Evolutionary conservation across 2,888 invertebrate species (phyloP).

Genomic region (Cinara cedri): DNA sequence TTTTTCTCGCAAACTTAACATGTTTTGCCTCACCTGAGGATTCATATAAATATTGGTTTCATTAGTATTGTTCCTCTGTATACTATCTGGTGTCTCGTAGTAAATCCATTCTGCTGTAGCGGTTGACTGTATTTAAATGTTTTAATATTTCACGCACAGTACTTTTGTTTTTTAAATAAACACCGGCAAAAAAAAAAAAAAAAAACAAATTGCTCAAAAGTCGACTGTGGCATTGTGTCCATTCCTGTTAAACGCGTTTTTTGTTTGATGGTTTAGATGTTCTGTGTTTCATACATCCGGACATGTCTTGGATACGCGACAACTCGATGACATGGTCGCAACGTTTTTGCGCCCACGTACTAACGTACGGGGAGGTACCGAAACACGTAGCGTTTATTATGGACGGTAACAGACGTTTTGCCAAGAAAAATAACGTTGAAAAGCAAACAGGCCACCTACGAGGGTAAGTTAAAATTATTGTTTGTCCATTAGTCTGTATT

Average conservation of each 20-base stretch:
- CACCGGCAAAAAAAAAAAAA: neutral
- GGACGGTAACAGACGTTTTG: slow-evolving; percentile 97
- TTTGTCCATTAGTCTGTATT: too few relatives aligned
- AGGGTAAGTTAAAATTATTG: neutral
- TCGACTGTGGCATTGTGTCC: neutral
- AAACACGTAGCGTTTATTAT: slow-evolving; percentile 95
- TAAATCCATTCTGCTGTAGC: too few relatives aligned
- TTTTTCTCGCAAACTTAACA: too few relatives aligned
- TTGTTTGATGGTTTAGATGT: neutral
- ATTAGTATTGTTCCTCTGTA: too few relatives aligned
- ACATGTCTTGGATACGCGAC: slow-evolving; percentile 81
- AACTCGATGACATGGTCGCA: slow-evolving; percentile 78
- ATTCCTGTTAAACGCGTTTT: neutral
- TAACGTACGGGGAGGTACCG: slow-evolving; percentile 84
- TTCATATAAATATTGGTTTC: too few relatives aligned
- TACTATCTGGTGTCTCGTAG: too few relatives aligned
- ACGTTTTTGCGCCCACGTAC: slow-evolving; percentile 73
- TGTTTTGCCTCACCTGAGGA: too few relatives aligned
- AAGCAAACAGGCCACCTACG: neutral
- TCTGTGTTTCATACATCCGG: slow-evolving; percentile 4
- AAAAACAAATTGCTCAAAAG: neutral
- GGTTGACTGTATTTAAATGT: too few relatives aligned
- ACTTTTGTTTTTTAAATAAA: too few relatives aligned
- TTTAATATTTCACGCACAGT: too few relatives aligned
- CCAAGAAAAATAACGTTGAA: slow-evolving; percentile 72